Conservation (phyloP, 2,113 vertebrate genomes). For the Epinephelus cyanopodus region DNA sequence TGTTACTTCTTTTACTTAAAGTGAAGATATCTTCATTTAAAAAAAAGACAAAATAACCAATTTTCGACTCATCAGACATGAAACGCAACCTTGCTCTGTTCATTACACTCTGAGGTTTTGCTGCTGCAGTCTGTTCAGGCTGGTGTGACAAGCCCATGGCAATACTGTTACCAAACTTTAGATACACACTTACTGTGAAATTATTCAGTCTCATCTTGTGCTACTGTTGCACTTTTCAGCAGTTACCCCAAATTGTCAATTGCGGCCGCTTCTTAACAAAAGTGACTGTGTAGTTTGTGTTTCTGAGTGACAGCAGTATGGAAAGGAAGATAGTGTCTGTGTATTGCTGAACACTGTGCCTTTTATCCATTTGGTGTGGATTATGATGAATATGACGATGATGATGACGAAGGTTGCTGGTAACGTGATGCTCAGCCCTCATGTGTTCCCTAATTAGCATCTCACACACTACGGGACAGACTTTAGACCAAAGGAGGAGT, state of each 20-base stretch:
- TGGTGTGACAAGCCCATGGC: background rate
- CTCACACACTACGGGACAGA: background rate
- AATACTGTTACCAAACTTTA: background rate
- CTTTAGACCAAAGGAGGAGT: slow-evolving; percentile 13
- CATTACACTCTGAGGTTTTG: background rate
- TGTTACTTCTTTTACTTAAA: slow-evolving; percentile 7
- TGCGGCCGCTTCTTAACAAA: background rate
- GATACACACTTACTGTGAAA: too few relatives aligned
- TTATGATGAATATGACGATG: background rate
- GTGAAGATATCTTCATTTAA: background rate
- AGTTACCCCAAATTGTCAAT: background rate
- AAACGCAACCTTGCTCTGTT: background rate
- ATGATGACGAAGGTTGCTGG: slow-evolving; percentile 11
- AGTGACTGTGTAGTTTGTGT: background rate
- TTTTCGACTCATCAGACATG: background rate
- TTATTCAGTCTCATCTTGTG: too few relatives aligned
- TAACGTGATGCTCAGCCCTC: background rate
- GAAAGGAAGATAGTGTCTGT: background rate
- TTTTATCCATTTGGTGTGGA: background rate
- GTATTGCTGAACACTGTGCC: background rate
- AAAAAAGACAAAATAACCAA: background rate
- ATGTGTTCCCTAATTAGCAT: background rate
- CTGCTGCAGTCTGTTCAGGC: background rate
- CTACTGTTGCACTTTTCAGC: background rate
- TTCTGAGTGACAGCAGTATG: slow-evolving; percentile 5